Evolutionary conservation across 1,140 invertebrate genomes (phyloP), one percentile per base, ranked within the genome.

Genomic region (Oryzaephilus surinamensis): DNA sequence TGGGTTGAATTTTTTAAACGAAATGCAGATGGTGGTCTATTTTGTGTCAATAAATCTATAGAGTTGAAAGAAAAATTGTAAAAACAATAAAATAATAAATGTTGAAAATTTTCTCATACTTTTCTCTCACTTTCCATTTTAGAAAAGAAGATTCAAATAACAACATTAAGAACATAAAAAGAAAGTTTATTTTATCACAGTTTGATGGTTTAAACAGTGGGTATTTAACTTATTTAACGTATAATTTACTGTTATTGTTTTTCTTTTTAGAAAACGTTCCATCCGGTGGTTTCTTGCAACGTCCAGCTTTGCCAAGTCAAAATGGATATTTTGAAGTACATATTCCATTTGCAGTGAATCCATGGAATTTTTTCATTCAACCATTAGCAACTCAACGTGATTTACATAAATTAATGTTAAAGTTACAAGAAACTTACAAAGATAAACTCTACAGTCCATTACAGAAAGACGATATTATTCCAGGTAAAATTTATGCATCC

Each of bases 1-100:
- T 42, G 63, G 20, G 73, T 77, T 3, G 73, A 79, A 50, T 63
- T 81, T 20, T 77, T 76, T 46, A 75, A 71, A 44, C 61, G 76
- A 51, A 63, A 65, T 27, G 57, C 65, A 6, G 64, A 68, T 26
- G 69, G 73, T 39, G 64, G 70, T 13, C 58, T 79, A 36, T 69
- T 70, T 26, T 77, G 73, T 21, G 69, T 81, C 32, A 78, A 78
- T 58, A 66, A 69, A 38, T 70, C 70, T 16, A 61, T 79, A 6
- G 52, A 57, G 23, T 52, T 73, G 32, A 70, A 76, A 47, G 40
- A 16, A 3, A 50, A 56, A 30, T 33, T 53, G 12, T 26, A 33
- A 29, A 13, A 38, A 27, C 50, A 32, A 50, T 55, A 37, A 46
- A 35, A 29, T 8, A 11, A 12, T 13, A 14, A n/a, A 23, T 34